Base-by-base conservation (phyloP, 1,140 invertebrate species). In the Caenorhabditis tropicalis region DNA sequence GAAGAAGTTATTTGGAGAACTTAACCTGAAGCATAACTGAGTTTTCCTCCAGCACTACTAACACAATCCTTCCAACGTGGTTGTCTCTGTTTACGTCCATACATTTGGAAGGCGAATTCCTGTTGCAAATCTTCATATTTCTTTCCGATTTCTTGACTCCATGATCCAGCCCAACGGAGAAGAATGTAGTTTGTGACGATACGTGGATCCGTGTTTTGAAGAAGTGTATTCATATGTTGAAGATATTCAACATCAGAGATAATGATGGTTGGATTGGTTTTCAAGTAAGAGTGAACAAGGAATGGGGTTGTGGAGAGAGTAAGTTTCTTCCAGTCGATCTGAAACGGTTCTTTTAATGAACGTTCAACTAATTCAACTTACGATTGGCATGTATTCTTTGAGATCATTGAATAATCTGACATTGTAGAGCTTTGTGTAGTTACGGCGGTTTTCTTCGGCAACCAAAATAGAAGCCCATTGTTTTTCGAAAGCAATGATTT, bases 21-120 rank as follows among this genome's bases (percentile, higher is more conserved):
- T 16, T 92, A 86, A 5, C 92, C 92, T 1, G 93, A 89, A 21
- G 92, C 92, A 86, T 93, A 91, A 7, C 92, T 92, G 85, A 93
- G 86, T 33, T 91, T 88, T 29, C 88, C 88, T 86, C 91, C 88
- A 19, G 89, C 83, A 31, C 86, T 89, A 10, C 81, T 84, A 15
- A 89, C 83, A 81, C 90, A 91, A 39, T 90, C 88, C 85, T 91
- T 90, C 91, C 89, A 91, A 7, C 88, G 60, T 15, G 86, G 86
- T 27, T 83, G 86, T 91, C 91, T 82, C 89, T 89, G 36, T 89
- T 83, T 92, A 90, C 92, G 43, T 89, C 88, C 84, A 39, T 83
- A 80, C 65, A 87, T 81, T 16, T 53, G 58, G 24, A 80, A 53
- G 27, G 82, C 79, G 46, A 87, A 87, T 27, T 87, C 86, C 85